Base-by-base conservation (phyloP, 2,888 invertebrate species). In the Labia minor region DNA sequence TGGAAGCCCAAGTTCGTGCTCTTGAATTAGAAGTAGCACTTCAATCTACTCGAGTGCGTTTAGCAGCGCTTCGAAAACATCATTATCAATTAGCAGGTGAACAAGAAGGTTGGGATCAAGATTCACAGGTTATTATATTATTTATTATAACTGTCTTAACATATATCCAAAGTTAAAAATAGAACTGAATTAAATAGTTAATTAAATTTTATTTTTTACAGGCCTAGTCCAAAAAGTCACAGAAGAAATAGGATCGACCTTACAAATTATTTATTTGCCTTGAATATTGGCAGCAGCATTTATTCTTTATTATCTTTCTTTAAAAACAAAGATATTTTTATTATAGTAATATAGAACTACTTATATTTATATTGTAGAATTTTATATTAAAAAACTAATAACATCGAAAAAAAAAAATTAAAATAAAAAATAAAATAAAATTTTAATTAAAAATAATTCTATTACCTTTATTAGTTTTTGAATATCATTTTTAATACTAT, bases 1-100 rank as follows among this genome's bases (percentile, higher is more conserved):
- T 99, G 93, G 97, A 99, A 78, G 89, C 94, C 71, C 96, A 96
- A 79, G 95, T 97, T 62, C 86, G 91, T 74, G 91, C 97, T 68
- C 81, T 99, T 71, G 95, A 97, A 79, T 81, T 97, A 72, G 97
- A 99, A 77, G 89, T 89, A 70, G 88, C 90, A 67, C 80, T 99
- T 70, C 92, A 93, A 75, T 89, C 88, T 71, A 96, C 98, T 80
- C 83, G 98, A 70, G 82, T 87, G 71, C 83, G 87, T 71, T 81
- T 99, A 71, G 86, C 94, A 21, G 89, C 93, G 68, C 83, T 99
- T 68, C 83, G 98, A 69, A 89, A 90, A 75, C 87, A 92, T 72
- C 96, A 98, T 80, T 99, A 99, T 81, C 89, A 90, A 74, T 82
- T 92, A 73, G 91, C 88, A 69, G 88, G 85, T 71, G 82, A 85